Evolutionary conservation across 2,888 invertebrate species (phyloP), one percentile per base, ranked within the genome.

Genomic region (Drosophila lacicola): DNA sequence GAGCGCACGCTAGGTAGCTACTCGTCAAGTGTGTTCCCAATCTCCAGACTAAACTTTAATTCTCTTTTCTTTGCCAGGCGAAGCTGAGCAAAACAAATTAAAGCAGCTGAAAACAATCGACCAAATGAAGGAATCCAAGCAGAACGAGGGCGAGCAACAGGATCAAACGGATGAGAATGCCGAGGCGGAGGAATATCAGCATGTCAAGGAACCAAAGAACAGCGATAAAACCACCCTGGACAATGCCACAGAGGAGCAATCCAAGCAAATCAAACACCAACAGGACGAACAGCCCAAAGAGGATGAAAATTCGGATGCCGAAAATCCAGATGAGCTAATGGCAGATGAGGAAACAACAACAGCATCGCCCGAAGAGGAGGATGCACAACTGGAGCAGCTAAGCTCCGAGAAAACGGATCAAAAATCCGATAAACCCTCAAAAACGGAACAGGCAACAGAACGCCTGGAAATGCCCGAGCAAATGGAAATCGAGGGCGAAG

Each of bases 221-320:
- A 94, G 94, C 72, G 96, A 96, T 88, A 94, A 95, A 60, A 96
- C 97, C 90, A 94, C 95, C 2, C 91, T 96, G 74, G 96, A 96
- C 80, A 95, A 95, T 53, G 96, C 96, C 0, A 96, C 96, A 0
- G 95, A 96, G 91, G 97, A 98, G 76, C 98, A 98, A 92, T 96
- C 96, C 0, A 92, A 92, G 54, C 82, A 92, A 73, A 81, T 92
- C 6, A 94, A 94, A n/a, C 94, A 95, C 66, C 93, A 94, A 44
- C 94, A 95, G 45, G 93, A 94, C 61, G 93, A 95, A 39, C 93
- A 93, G 4, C 93, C 94, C 14, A 94, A 94, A 10, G 93, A 94
- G 50, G 93, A 94, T 13, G 94, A 94, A 6, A 94, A 95, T 29
- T 93, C 94, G 41, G 91, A 93, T 3, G 77, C 55, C 2, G 92